These are phyloP conservation scores for Cisticola juncidis DNA, from an alignment of 2,113 vertebrate species.

Conservation along the genomic window DNA sequence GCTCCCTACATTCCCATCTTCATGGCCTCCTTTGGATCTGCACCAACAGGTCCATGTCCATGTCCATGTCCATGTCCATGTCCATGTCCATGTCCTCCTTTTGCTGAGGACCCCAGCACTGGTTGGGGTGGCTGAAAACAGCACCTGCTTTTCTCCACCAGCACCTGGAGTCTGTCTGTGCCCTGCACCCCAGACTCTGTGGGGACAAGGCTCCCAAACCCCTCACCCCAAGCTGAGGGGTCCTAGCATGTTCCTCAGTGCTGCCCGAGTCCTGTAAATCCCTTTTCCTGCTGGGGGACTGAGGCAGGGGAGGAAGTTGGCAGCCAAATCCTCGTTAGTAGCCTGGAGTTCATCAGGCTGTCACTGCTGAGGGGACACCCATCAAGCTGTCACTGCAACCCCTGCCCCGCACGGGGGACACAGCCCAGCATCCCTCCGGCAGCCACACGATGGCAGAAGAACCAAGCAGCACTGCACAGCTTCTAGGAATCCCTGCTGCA, in stretches of 20 bases:
- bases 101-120: background rate
- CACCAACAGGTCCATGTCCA: rapidly evolving
- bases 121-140: background rate
- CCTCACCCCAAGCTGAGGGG: background rate
- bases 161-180: background rate
- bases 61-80: too few species aligned
- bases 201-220: background rate
- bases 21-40: too few species aligned
- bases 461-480: background rate
- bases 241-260: background rate
- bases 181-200: background rate
- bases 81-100: background rate
- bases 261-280: background rate
- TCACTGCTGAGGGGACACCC: background rate
- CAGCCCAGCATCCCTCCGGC: background rate
- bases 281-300: background rate
- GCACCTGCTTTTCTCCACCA: background rate
- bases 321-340: background rate
- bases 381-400: too few species aligned
- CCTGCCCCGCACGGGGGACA: rapidly evolving
- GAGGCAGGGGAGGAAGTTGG: background rate
- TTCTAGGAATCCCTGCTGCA: background rate
- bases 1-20: background rate
- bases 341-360: background rate
- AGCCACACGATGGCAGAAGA: constrained; percentile 45